A percentile compares a stretch with the other conserved stretches of the same genome.
Conservation (phyloP, 2,797 vertebrate genomes). For the Hyperoplus lanceolatus region DNA sequence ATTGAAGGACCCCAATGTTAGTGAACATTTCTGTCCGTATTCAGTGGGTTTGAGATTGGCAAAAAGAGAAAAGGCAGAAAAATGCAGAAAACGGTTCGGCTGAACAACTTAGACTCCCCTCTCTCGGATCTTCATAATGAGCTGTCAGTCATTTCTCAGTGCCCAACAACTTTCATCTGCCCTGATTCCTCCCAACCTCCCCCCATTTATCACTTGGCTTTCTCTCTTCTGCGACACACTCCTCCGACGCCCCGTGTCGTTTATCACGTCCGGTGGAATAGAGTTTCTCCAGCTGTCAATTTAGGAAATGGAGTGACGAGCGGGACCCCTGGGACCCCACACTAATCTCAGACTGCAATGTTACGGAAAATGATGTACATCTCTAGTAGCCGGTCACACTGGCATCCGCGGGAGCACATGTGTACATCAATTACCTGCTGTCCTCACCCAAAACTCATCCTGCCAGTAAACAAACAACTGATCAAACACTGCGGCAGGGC, state of each 20-base stretch:
- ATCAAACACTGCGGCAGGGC: conserved; percentile 32
- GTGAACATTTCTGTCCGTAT: conserved; percentile 7
- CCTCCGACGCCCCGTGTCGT: conserved; percentile 74
- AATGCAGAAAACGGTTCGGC: conserved; percentile 33
- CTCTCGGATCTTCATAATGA: conserved; percentile 78
- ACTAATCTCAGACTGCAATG: conserved; percentile 78
- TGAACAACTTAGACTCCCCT: conserved; percentile 62
- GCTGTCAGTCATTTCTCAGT: conserved; percentile 84
- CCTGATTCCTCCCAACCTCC: conserved; percentile 84
- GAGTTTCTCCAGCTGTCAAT: conserved; percentile 87
- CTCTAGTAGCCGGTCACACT: conserved; percentile 56
- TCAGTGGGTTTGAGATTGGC: neutral
- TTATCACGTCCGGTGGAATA: conserved; percentile 82
- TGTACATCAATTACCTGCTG: conserved; percentile 48
- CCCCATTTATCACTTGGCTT: conserved; percentile 81
- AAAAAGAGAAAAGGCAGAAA: conserved; percentile 33
- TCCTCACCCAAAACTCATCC: conserved; percentile 48
- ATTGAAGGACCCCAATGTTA: conserved; percentile 14
- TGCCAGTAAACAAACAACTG: conserved; percentile 60
- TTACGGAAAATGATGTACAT: conserved; percentile 78
- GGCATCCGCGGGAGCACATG: conserved; percentile 21
- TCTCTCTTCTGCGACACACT: conserved; percentile 72
- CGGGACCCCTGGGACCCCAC: conserved; percentile 75
- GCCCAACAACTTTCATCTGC: conserved; percentile 87
- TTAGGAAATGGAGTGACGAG: conserved; percentile 86